Evolutionary conservation across 2,888 invertebrate genomes (phyloP).

Genomic region (Mimumesa dahlbomi): DNA sequence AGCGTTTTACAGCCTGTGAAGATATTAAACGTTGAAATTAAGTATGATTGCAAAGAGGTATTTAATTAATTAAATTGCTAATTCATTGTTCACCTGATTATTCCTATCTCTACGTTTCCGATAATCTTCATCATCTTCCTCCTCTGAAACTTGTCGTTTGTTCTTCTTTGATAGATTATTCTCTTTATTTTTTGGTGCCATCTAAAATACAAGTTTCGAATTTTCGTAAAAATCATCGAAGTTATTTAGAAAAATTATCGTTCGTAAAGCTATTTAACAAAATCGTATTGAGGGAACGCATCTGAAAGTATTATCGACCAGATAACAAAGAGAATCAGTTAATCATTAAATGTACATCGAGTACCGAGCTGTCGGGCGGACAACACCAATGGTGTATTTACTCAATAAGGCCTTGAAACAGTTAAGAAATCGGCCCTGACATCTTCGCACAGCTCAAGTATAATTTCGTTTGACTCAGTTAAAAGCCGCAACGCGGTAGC

Average conservation of each 20-base stretch:
- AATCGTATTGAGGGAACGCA: too few relatives aligned
- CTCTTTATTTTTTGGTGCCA: conserved; percentile 78
- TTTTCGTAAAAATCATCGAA: not conserved
- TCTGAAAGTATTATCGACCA: too few relatives aligned
- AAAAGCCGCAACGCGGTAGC: conserved; percentile 10
- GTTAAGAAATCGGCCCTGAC: conserved; percentile 67
- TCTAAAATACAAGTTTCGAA: conserved; percentile 61
- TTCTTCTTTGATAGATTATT: conserved; percentile 71
- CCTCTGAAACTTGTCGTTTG: conserved; percentile 81
- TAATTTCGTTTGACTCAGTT: conserved; percentile 22
- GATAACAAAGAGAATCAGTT: not conserved
- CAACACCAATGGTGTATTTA: conserved; percentile 59
- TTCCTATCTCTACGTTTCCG: conserved; percentile 88
- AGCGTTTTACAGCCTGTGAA: conserved; percentile 90
- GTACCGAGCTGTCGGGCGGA: conserved; percentile 20
- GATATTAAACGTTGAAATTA: conserved; percentile 39
- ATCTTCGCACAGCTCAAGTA: conserved; percentile 49
- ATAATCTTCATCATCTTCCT: conserved; percentile 87
- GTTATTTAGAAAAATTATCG: too few relatives aligned
- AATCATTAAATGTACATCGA: conserved; percentile 4
- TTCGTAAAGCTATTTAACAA: too few relatives aligned
- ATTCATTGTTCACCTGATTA: conserved; percentile 88
- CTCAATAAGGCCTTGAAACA: conserved; percentile 63
- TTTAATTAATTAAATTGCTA: not conserved
- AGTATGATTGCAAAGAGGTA: conserved; percentile 48